Evolutionary conservation across 2,888 invertebrate genomes (phyloP).

Genomic region (Yponomeuta cagnagella): DNA sequence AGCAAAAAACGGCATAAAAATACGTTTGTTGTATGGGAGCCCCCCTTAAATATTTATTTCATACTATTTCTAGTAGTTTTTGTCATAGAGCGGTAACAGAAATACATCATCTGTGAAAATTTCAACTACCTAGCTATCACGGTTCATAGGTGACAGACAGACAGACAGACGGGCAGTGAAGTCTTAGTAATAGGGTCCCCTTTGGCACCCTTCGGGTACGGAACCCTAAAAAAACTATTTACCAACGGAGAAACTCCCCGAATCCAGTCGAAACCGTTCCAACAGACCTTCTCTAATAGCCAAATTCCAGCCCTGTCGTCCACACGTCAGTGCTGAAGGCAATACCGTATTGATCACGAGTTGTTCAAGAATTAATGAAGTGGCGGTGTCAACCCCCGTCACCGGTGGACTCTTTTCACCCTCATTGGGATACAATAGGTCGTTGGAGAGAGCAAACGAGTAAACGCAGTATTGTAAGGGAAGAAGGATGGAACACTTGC

Average conservation of each 20-base stretch:
- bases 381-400: conserved; percentile 70
- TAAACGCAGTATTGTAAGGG: neutral
- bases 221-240: neutral
- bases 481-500: neutral
- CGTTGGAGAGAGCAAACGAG: neutral
- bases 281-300: conserved; percentile 12
- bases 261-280: neutral
- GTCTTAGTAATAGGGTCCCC: no score
- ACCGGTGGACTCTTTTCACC: conserved; percentile 24
- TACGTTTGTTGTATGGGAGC: no score
- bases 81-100: no score
- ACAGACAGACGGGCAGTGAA: no score
- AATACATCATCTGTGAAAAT: no score
- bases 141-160: no score
- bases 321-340: conserved; percentile 16
- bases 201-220: no score
- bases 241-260: neutral
- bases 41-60: no score
- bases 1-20: no score
- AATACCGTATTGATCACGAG: conserved; percentile 49
- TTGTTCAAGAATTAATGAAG: conserved; percentile 71
- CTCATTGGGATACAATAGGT: conserved; percentile 1
- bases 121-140: no score
- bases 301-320: conserved; percentile 14
- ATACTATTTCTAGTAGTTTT: no score